phyloP scores from a whole-genome alignment of 1,140 invertebrate species.

The Rhopalosiphum padi region DNA sequence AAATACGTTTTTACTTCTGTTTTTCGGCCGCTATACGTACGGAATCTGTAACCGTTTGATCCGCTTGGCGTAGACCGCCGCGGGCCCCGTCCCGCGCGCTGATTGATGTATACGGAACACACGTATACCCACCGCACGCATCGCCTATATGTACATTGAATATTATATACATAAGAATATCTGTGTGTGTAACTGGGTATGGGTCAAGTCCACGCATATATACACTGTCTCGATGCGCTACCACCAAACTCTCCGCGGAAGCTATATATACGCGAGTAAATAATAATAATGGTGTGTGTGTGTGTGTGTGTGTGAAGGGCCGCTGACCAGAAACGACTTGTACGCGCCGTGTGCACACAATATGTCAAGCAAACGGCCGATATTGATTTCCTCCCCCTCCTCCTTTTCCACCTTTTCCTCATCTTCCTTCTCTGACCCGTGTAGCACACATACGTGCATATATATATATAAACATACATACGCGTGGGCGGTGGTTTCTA shows the following conservation, averaged over 20 bases:
- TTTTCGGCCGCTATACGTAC: neutral
- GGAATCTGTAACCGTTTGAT: conserved; percentile 17
- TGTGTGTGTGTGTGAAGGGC: neutral
- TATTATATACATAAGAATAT: neutral
- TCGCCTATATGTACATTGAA: neutral
- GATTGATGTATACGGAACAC: neutral
- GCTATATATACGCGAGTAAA: neutral
- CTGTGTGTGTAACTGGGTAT: neutral
- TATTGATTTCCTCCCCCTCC: conserved; percentile 42
- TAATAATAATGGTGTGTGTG: neutral
- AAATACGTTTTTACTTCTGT: neutral
- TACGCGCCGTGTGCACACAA: conserved; percentile 24
- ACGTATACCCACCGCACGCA: neutral
- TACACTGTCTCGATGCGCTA: neutral
- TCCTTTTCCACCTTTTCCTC: neutral
- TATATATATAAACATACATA: neutral
- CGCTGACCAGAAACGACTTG: conserved; percentile 27
- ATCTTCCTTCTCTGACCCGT: neutral
- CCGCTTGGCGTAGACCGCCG: neutral
- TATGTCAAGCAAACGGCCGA: conserved; percentile 48
- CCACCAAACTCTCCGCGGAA: neutral
- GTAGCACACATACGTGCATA: neutral
- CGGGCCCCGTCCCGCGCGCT: neutral
- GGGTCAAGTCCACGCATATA: neutral
- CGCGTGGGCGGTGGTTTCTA: neutral